Conservation (phyloP, 2,797 vertebrate species). For the Meda fulgida region DNA sequence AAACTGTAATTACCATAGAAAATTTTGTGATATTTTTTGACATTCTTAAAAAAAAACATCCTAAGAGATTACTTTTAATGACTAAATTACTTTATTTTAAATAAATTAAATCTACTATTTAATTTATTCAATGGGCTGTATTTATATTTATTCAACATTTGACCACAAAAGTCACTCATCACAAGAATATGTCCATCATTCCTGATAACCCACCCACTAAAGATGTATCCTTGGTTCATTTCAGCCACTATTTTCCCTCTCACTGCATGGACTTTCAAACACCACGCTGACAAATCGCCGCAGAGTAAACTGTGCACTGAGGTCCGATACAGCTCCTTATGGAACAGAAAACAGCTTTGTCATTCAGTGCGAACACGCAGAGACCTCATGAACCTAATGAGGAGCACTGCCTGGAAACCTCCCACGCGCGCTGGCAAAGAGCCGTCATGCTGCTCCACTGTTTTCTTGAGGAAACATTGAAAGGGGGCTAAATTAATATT, state of each 20-base stretch:
- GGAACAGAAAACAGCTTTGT: slow-evolving; percentile 39
- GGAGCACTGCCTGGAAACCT: slow-evolving; percentile 44
- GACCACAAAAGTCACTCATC: background rate
- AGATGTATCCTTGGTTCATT: background rate
- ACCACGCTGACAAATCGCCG: slow-evolving; percentile 26
- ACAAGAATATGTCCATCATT: background rate
- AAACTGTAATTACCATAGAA: no score
- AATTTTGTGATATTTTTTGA: no score
- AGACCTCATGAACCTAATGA: slow-evolving; percentile 39
- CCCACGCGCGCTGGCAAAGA: slow-evolving; percentile 38
- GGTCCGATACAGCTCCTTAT: slow-evolving; percentile 18
- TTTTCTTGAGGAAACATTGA: background rate
- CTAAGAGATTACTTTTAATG: background rate
- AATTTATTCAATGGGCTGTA: background rate
- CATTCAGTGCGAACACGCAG: slow-evolving; percentile 33
- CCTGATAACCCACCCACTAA: background rate
- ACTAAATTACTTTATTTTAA: background rate
- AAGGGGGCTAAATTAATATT: slow-evolving; percentile 18
- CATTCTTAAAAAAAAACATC: background rate
- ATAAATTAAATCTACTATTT: background rate
- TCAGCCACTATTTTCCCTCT: slow-evolving; percentile 24
- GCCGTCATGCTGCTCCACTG: background rate
- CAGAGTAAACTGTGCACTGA: slow-evolving; percentile 39
- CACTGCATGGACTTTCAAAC: slow-evolving; percentile 33
- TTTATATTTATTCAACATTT: background rate